These are phyloP conservation scores for Castor canadensis DNA, from an alignment of 2,113 vertebrate species.

Conservation along the genomic window DNA sequence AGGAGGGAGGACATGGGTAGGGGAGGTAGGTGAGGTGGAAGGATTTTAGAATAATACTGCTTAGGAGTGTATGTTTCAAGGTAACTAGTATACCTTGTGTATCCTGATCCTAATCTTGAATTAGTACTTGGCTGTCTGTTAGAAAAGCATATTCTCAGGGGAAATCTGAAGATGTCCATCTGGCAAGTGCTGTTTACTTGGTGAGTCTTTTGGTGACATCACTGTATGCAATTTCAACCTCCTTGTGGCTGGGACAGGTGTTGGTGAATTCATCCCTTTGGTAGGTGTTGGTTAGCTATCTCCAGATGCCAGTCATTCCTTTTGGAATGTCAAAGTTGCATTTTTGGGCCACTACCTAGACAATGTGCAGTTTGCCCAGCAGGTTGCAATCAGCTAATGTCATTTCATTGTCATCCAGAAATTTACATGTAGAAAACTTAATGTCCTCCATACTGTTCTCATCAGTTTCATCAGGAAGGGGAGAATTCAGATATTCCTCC, in stretches of 20 bases:
- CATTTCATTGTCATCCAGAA: constrained; percentile 97
- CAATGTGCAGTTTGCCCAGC: constrained; percentile 97
- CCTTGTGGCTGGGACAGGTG: constrained; percentile 97
- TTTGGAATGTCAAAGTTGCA: constrained; percentile 97
- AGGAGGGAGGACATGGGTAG: not conserved
- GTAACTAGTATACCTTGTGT: constrained; percentile 82
- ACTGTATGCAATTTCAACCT: constrained; percentile 97
- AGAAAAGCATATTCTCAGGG: constrained; percentile 70
- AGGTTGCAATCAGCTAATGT: constrained; percentile 97
- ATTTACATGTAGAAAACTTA: constrained; percentile 90
- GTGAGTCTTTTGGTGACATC: constrained; percentile 98
- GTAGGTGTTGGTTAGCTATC: constrained; percentile 95
- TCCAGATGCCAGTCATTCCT: constrained; percentile 95
- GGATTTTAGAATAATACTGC: constrained; percentile 68
- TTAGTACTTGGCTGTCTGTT: constrained; percentile 85
- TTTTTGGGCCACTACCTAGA: constrained; percentile 98
- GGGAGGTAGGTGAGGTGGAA: not conserved
- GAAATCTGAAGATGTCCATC: constrained; percentile 45
- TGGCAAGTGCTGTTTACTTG: constrained; percentile 86
- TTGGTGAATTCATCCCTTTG: constrained; percentile 98
- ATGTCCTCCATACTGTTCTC: constrained; percentile 97
- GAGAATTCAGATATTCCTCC: constrained; percentile 95
- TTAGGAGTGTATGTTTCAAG: constrained; percentile 72
- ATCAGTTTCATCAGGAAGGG: constrained; percentile 97
- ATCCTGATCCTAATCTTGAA: constrained; percentile 78